Base-by-base conservation (phyloP, 2,797 vertebrate species). In the Hypotaenidia philippensis region DNA sequence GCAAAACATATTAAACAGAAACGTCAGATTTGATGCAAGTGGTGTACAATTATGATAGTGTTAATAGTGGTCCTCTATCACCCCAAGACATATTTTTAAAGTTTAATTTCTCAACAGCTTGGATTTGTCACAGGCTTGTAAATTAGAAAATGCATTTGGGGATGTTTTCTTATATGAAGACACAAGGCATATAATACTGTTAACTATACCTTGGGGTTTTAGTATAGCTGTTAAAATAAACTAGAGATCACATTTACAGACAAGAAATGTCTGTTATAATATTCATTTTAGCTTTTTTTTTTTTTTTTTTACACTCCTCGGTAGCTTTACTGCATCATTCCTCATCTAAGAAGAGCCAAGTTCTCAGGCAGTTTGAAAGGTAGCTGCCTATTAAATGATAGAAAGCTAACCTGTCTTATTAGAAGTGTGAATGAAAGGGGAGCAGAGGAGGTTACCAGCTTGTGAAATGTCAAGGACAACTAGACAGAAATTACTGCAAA, bases 41-140 rank as follows among this genome's bases (percentile, higher is more conserved):
- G 91, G 93, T 97, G 95, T 96, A 97, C 96, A 97, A 97, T 98
- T 98, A 97, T 98, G 92, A 97, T 93, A 97, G 97, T 90, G 97
- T 98, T 98, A 97, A 97, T 98, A 97, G 96, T 87, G 91, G 95
- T 96, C 86, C 96, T 98, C 97, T 97, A 92, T 98, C 97, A 98
- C 97, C 94, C 79, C 80, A 89, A 97, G 97, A 97, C 96, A 87
- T 95, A 96, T 96, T 97, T 98, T 97, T 96, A 97, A 91, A 97
- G 97, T 97, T 95, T 98, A 97, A 97, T 98, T 98, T 97, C 97
- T 98, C 94, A 96, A 68, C 93, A 97, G 96, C 97, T 98, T 96
- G 92, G 95, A 96, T 97, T 97, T 98, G 96, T 98, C 98, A 97
- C 90, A 96, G 82, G 93, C 94, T 95, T 97, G 91, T 98, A 97